Percentiles rank a stretch among this genome's conserved stretches.
These are phyloP conservation scores for Jordanella pulchra DNA, from an alignment of 2,797 vertebrate genomes.

Conservation along the genomic window DNA sequence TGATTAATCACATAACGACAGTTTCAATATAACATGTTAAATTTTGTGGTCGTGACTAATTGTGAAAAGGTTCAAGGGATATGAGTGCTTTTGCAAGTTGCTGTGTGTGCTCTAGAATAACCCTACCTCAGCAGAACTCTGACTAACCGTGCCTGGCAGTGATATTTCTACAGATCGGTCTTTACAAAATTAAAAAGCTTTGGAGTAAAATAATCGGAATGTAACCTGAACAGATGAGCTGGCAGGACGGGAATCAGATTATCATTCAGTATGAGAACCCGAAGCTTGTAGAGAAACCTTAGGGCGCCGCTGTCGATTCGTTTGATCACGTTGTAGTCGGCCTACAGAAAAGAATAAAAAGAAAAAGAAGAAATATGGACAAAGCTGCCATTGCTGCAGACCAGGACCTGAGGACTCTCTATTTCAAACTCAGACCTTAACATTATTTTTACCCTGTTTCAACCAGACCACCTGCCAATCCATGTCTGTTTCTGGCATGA, in stretches of 20 bases:
- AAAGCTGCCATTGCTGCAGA: conserved; percentile 46
- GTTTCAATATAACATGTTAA: neutral
- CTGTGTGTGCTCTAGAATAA: conserved; percentile 26
- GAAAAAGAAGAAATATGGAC: conserved; percentile 26
- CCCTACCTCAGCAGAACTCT: conserved; percentile 46
- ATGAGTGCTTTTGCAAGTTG: neutral
- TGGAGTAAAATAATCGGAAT: conserved; percentile 52
- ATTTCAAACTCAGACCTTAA: conserved; percentile 23
- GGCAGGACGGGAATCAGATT: conserved; percentile 97
- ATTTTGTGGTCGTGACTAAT: neutral
- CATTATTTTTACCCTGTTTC: conserved; percentile 21
- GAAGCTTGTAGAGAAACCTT: conserved; percentile 95
- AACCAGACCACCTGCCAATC: conserved; percentile 24
- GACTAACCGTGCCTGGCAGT: conserved; percentile 49
- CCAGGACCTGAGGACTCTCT: conserved; percentile 11
- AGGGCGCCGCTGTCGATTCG: conserved; percentile 96
- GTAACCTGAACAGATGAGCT: conserved; percentile 80
- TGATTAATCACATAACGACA: neutral
- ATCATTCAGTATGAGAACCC: conserved; percentile 98
- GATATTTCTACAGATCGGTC: conserved; percentile 73
- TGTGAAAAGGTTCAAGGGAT: conserved; percentile 9
- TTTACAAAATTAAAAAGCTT: conserved; percentile 60
- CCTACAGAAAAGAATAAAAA: conserved; percentile 83
- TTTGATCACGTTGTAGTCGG: conserved; percentile 98
- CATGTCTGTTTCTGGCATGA: conserved; percentile 28